Base-by-base conservation (phyloP, 2,888 invertebrate species). In the Acrobasis consociella region DNA sequence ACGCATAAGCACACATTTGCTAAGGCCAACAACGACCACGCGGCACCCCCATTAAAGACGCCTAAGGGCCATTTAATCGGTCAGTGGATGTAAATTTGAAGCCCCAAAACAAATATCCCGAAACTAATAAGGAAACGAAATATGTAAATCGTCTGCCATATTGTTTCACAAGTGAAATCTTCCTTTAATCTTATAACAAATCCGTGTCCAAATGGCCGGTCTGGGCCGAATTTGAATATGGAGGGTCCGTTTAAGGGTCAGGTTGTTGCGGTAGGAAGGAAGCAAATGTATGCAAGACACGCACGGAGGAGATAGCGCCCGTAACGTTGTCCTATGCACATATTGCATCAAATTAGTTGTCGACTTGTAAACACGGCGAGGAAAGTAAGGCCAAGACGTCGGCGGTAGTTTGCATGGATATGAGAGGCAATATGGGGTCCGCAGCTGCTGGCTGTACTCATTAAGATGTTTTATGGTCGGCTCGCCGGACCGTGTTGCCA, bases 151-250 rank as follows among this genome's bases (percentile, higher is more conserved):
- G 88, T 85, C 83, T 89, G 87, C 90, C 91, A 93, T 93, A 92
- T 92, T 91, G 93, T 92, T 92, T 89, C 90, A 88, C 90, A 91
- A 93, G 92, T 92, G 90, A 93, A 93, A 93, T 93, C 93, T 93
- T 93, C 92, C 92, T 91, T 92, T 93, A 93, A 93, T 93, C 93
- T 93, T 93, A 92, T 92, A 93, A 92, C 92, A 92, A 93, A 93
- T 93, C 93, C 90, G 91, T 88, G 92, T 91, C 88, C 91, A 92
- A 93, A 93, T 93, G 92, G 90, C 87, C 93, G 90, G 89, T 81
- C 85, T 83, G 86, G 85, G 82, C 75, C 73, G 80, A 87, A 91
- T 91, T 92, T 91, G 90, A 91, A 91, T 91, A 91, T 83, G 82
- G 85, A 86, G 92, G 91, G 91, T 88, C 82, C 77, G 78, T 72